Base-by-base conservation (phyloP, 2,888 invertebrate genomes). In the Coenonympha glycerion region DNA sequence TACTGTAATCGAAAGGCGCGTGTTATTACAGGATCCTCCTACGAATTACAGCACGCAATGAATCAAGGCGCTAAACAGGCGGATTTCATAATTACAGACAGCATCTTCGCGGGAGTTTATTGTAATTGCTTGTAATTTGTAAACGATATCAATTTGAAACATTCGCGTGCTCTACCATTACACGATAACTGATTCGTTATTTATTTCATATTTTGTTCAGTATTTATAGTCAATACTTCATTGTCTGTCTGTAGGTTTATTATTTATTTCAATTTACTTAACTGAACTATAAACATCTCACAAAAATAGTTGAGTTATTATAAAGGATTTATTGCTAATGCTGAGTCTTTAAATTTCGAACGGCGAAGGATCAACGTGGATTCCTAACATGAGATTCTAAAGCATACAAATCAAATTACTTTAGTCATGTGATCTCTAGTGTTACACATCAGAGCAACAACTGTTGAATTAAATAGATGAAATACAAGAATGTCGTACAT, bases 71-170 rank as follows among this genome's bases (percentile, higher is more conserved):
- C 64, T 73, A 73, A 75, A 68, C 71, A 73, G 54, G 52, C 44
- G 45, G 34, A 18, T 46, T 55, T 47, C 40, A 68, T 68, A 67
- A 71, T 75, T 73, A 66, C 68, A 49, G 62, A 66, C 68, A 49
- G 62, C 62, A 65, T 64, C 61, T 63, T 55, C 61, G 59, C 59
- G 56, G 47, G 55, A 55, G 60, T 62, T 57, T 56, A 57, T 64
- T 66, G 64, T 61, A 65, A 60, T 63, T 57, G 56, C 56, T 65
- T 66, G 64, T 61, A 65, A 65, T 56, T 65, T 66, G 64, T 61
- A 65, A 65, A 55, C 58, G 67, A 66, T 73, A 75, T 76, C 75
- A 76, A 75, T 76, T 76, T 66, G 52, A 64, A 50, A 59, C 59
- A 53, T 60, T 56, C 60, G 44, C 55, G 59, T 58, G 58, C 61